These are phyloP conservation scores for Coenonympha glycerion DNA, from an alignment of 2,888 invertebrate species.

Conservation along the genomic window DNA sequence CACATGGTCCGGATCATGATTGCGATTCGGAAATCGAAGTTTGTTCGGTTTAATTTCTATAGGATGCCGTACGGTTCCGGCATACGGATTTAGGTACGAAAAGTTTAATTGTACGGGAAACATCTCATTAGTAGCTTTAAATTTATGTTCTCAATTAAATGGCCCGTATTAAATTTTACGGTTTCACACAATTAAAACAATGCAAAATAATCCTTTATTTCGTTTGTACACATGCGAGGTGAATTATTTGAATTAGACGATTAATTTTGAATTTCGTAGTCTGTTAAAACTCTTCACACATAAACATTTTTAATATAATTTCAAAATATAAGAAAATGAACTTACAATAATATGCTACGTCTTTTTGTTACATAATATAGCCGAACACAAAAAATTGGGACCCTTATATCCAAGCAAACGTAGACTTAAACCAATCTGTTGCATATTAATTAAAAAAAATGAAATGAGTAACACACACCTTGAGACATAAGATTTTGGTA, in stretches of 20 bases:
- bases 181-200: neutral
- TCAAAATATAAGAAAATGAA: neutral
- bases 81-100: conserved; percentile 21
- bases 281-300: too few species aligned
- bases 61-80: conserved; percentile 12
- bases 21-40: conserved; percentile 26
- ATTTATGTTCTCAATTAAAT: conserved; percentile 1
- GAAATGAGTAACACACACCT: too few species aligned
- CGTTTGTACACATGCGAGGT: neutral
- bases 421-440: too few species aligned
- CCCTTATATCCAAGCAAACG: too few species aligned
- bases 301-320: too few species aligned
- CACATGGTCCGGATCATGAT: conserved; percentile 27
- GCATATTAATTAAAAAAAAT: too few species aligned
- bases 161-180: neutral
- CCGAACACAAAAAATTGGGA: too few species aligned
- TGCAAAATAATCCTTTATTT: neutral
- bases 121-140: conserved; percentile 19
- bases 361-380: too few species aligned
- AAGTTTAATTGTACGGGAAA: conserved; percentile 27
- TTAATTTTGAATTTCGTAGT: too few species aligned
- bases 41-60: conserved; percentile 24
- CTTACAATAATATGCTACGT: neutral
- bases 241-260: neutral
- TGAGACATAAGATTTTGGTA: too few species aligned